Evolutionary conservation across 2,797 vertebrate genomes (phyloP).

Genomic region (Valencia hispanica): DNA sequence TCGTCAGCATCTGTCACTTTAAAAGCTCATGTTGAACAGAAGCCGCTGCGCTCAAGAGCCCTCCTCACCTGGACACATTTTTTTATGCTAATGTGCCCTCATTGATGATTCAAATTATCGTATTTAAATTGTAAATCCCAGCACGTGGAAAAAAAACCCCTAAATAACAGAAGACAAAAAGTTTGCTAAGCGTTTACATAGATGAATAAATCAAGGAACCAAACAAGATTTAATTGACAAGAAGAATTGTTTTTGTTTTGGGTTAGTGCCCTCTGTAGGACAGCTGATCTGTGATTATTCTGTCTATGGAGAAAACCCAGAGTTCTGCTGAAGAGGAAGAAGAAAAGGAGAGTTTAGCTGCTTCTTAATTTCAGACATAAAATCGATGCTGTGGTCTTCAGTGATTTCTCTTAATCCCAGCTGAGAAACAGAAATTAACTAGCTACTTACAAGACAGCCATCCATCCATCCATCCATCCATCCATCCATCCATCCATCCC

Average conservation of each 20-base stretch:
- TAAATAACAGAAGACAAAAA: conserved; percentile 9
- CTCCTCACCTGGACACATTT: conserved; percentile 8
- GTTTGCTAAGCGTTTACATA: neutral
- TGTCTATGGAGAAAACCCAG: neutral
- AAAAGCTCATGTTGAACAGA: neutral
- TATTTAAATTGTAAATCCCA: conserved; percentile 1
- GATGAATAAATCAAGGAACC: neutral
- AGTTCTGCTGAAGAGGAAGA: neutral
- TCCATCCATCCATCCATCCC: neutral
- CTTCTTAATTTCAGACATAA: neutral
- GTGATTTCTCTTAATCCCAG: neutral
- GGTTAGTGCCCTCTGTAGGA: neutral
- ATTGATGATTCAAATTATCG: neutral
- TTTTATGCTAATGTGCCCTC: conserved; percentile 9
- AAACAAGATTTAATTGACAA: neutral
- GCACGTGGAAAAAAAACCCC: conserved; percentile 4
- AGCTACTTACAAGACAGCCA: neutral
- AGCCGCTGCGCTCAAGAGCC: neutral
- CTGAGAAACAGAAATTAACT: neutral
- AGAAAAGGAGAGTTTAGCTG: neutral
- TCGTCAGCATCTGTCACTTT: neutral
- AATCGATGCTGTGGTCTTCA: neutral
- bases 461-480: no score
- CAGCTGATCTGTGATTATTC: neutral
- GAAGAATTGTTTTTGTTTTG: neutral